A percentile compares a stretch with the other conserved stretches of the same genome.
These are phyloP conservation scores for Aromia moschata DNA, from an alignment of 2,888 invertebrate species.

Conservation along the genomic window DNA sequence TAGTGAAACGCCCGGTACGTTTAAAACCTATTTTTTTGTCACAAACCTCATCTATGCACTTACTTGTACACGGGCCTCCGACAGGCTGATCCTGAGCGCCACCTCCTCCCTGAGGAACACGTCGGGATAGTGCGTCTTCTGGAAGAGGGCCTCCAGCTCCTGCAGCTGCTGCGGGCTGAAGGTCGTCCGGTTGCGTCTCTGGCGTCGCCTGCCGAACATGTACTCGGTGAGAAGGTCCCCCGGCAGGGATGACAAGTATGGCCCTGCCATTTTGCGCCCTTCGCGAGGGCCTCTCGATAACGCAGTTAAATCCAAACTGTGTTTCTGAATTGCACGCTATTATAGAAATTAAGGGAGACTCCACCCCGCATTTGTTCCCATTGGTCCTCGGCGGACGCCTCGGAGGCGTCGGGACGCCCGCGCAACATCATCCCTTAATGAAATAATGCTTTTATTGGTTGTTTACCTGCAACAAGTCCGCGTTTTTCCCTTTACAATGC, in stretches of 20 bases:
- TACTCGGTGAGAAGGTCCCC: constrained; percentile 91
- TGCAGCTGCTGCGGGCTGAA: constrained; percentile 94
- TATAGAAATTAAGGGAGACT: constrained; percentile 54
- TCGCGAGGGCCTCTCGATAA: constrained; percentile 39
- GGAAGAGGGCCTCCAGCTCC: constrained; percentile 90
- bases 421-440: constrained; percentile 54
- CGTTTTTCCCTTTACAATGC: constrained; percentile 10
- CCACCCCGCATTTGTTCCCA: constrained; percentile 57
- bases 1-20: too few species aligned
- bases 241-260: constrained; percentile 84
- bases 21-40: too few species aligned
- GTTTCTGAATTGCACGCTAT: constrained; percentile 49
- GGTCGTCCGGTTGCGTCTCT: constrained; percentile 91
- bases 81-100: constrained; percentile 87
- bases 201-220: constrained; percentile 89
- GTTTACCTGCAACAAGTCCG: constrained; percentile 45
- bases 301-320: constrained; percentile 50
- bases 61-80: constrained; percentile 93
- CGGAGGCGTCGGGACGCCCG: constrained; percentile 59
- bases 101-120: constrained; percentile 90
- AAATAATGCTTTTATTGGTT: constrained; percentile 58
- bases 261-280: constrained; percentile 76
- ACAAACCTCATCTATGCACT: too few species aligned
- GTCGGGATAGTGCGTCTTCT: constrained; percentile 95
- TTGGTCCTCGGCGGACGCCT: constrained; percentile 57